Evolutionary conservation across 2,797 vertebrate species (phyloP).

Genomic region (Lagocephalus sceleratus): DNA sequence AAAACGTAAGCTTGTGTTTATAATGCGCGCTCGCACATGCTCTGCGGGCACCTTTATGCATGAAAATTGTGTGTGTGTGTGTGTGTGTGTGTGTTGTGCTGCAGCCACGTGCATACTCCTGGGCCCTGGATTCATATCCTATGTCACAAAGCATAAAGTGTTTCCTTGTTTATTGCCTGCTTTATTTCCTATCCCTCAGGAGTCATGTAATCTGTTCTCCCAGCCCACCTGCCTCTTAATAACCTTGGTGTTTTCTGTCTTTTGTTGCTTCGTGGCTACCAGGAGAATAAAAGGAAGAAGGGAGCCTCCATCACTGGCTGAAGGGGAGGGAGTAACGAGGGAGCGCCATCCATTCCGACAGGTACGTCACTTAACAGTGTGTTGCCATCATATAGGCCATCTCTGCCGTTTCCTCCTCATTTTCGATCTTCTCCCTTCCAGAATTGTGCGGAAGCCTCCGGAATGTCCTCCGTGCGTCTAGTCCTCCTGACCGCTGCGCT

Average conservation of each 20-base stretch:
- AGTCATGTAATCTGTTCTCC: conserved; percentile 70
- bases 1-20: conserved; percentile 24
- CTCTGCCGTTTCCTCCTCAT: neutral
- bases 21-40: conserved; percentile 16
- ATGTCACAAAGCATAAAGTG: conserved; percentile 70
- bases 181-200: conserved; percentile 70
- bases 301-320: conserved; percentile 21
- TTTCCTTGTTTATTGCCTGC: conserved; percentile 55
- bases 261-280: conserved; percentile 61
- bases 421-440: conserved; percentile 4
- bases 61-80: conserved; percentile 30
- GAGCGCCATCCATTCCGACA: conserved; percentile 35
- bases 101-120: conserved; percentile 15
- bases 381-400: neutral
- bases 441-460: conserved; percentile 29
- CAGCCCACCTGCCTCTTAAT: conserved; percentile 62
- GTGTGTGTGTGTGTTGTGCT: conserved; percentile 24
- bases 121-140: conserved; percentile 54
- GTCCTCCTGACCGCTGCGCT: conserved; percentile 56
- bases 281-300: conserved; percentile 66
- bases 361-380: conserved; percentile 46
- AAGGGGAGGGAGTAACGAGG: conserved; percentile 52
- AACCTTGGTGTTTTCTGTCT: conserved; percentile 43
- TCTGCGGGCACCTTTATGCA: conserved; percentile 38
- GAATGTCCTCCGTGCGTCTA: conserved; percentile 54